These are phyloP conservation scores for Drosophila kambysellisi DNA, from an alignment of 2,888 invertebrate species.

Conservation along the genomic window DNA sequence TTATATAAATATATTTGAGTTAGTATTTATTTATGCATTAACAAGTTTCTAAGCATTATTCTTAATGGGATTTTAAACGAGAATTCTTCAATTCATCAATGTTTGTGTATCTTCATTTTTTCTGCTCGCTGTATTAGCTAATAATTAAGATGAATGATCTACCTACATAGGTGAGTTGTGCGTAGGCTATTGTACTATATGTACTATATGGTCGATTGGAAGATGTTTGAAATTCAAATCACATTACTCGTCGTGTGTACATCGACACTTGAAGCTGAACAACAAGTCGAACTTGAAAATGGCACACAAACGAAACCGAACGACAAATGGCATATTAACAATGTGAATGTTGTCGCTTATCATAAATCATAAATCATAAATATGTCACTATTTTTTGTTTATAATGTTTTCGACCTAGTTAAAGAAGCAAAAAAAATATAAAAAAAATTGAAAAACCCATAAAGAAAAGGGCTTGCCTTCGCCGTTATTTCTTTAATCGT, in stretches of 20 bases:
- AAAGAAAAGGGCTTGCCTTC: slow-evolving; percentile 58
- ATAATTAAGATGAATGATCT: slow-evolving; percentile 57
- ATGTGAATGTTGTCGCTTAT: slow-evolving; percentile 22
- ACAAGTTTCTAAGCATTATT: slow-evolving; percentile 33
- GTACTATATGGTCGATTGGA: slow-evolving; percentile 1
- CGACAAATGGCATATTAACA: slow-evolving; percentile 20
- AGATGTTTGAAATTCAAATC: slow-evolving; percentile 50
- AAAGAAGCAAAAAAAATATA: slow-evolving; percentile 8
- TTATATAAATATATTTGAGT: slow-evolving; percentile 1
- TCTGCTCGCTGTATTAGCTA: slow-evolving; percentile 21
- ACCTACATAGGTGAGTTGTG: slow-evolving; percentile 23
- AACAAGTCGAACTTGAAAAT: slow-evolving; percentile 67
- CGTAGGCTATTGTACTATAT: slow-evolving; percentile 19
- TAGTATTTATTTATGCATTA: slow-evolving; percentile 50
- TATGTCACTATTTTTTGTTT: slow-evolving; percentile 9
- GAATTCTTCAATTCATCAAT: slow-evolving; percentile 12
- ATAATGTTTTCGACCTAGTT: slow-evolving; percentile 52
- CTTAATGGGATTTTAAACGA: slow-evolving; percentile 24
- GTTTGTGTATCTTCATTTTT: neutral
- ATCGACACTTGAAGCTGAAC: slow-evolving; percentile 22
- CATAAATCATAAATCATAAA: slow-evolving; percentile 43
- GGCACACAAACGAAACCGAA: slow-evolving; percentile 46
- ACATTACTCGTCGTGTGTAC: slow-evolving; percentile 29
- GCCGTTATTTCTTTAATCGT: slow-evolving; percentile 37
- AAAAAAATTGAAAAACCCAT: neutral